Evolutionary conservation across 2,888 invertebrate species (phyloP), one percentile per base, ranked within the genome.

Genomic region (Minunthozetes semirufus): DNA sequence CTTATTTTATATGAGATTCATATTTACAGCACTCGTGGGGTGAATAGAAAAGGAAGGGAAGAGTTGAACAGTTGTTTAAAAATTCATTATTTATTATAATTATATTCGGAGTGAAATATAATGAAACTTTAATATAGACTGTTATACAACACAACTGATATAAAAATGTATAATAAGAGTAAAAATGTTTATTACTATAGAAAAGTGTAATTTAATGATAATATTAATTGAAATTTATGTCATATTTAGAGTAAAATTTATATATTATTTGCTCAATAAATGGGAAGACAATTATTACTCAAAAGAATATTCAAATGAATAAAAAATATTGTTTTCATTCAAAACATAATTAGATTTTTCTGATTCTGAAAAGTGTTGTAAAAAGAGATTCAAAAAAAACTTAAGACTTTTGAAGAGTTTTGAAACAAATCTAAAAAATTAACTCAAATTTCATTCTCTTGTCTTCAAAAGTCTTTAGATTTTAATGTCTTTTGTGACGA

Each of bases 1-100:
- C 5, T 48, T 2, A 48, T 6, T 8, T 46, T 17, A 17, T 59
- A 11, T 59, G 19, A 19, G 38, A 66, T 66, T 25, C 29, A 66
- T 33, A 38, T 66, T 66, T 66, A 66, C n/a, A n/a, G 66, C 66
- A 66, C 66, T 66, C 66, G 5, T n/a, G 66, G 66, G 66, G 33
- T 33, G 19, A 13, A 59, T 19, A 59, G 25, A 59, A 17, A 17
- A 8, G n/a, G 33, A n/a, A 17, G 48, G 13, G 53, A 53, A 19
- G 61, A 61, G 61, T 48, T 48, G 48, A 48, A n/a, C 6, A 53
- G 5, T 29, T 11, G 61, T 1, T 15, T 29, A 29, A 61, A 61
- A 25, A 50, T 50, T 50, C n/a, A 25, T 56, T 61, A 61, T 38
- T 66, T 66, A 66, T 38, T 66, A 66, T 66, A 66, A 38, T 66